Percentiles rank a stretch among this genome's conserved stretches.
Evolutionary conservation across 2,888 invertebrate species (phyloP).

Genomic region (Brassicogethes aeneus): DNA sequence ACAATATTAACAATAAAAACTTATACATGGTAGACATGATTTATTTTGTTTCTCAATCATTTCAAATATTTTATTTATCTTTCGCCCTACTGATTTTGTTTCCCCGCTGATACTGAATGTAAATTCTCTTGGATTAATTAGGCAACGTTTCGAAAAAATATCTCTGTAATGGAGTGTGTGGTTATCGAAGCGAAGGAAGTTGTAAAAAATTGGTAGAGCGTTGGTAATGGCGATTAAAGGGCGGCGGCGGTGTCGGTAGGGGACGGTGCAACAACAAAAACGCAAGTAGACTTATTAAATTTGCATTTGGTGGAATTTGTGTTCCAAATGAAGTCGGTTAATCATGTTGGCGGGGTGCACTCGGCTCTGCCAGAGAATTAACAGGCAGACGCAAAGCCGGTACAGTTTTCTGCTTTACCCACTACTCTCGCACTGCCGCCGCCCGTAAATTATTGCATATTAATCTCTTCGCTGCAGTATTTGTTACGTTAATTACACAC

Average conservation of each 20-base stretch:
- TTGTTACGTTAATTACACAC: conserved; percentile 42
- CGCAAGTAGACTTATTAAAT: conserved; percentile 41
- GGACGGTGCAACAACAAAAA: conserved; percentile 24
- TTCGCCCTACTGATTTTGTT: no score
- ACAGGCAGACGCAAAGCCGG: conserved; percentile 36
- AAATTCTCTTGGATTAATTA: no score
- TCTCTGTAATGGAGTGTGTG: no score
- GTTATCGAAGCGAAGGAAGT: no score
- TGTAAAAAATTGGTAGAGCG: no score
- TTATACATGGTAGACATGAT: no score
- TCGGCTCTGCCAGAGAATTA: conserved; percentile 30
- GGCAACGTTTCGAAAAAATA: no score
- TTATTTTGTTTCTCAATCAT: no score
- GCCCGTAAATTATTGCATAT: conserved; percentile 44
- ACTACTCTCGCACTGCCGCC: conserved; percentile 27
- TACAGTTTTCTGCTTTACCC: conserved; percentile 39
- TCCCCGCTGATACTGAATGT: no score
- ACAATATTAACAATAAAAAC: no score
- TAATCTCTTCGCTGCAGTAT: conserved; percentile 43
- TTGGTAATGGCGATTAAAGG: no score
- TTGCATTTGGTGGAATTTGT: conserved; percentile 42
- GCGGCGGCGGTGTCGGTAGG: neutral
- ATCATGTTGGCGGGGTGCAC: conserved; percentile 28
- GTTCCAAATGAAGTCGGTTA: conserved; percentile 42
- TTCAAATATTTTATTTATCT: no score